Conservation (phyloP, 2,888 invertebrate species). For the Hirtodrosophila cameraria region DNA sequence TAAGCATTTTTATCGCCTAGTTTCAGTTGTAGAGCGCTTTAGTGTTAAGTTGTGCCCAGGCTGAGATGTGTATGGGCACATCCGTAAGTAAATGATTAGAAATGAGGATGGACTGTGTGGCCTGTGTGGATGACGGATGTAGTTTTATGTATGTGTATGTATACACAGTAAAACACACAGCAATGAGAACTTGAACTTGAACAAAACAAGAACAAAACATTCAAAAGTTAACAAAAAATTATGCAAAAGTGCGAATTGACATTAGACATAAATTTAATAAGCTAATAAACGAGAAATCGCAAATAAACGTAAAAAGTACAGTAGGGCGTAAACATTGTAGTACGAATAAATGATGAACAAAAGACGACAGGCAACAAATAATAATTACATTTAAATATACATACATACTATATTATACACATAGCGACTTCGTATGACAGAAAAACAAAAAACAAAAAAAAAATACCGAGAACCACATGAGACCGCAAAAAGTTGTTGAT, state of each 20-base stretch:
- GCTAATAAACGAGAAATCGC: conserved; percentile 51
- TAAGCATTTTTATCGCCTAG: conserved; percentile 68
- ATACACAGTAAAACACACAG: conserved; percentile 44
- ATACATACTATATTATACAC: conserved; percentile 71
- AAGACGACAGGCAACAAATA: conserved; percentile 69
- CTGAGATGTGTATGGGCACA: conserved; percentile 29
- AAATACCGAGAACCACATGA: conserved; percentile 28
- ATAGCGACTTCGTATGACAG: conserved; percentile 71
- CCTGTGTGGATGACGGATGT: conserved; percentile 18
- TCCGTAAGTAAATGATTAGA: conserved; percentile 14
- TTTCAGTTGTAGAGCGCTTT: conserved; percentile 68
- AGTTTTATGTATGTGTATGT: conserved; percentile 29
- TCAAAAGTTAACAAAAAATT: conserved; percentile 82
- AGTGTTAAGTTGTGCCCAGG: conserved; percentile 59
- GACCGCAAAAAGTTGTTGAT: conserved; percentile 83
- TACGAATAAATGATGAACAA: conserved; percentile 61
- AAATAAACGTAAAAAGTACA: conserved; percentile 52
- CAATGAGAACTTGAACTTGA: conserved; percentile 33
- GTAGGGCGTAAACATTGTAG: conserved; percentile 65
- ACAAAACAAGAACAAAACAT: conserved; percentile 68
- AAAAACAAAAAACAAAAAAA: conserved; percentile 14
- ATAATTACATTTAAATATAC: conserved; percentile 74
- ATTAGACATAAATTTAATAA: conserved; percentile 73
- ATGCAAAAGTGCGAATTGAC: conserved; percentile 79
- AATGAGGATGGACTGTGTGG: conserved; percentile 11